These are phyloP conservation scores for Rhinoderma darwinii DNA, from an alignment of 2,113 vertebrate genomes.

Conservation along the genomic window DNA sequence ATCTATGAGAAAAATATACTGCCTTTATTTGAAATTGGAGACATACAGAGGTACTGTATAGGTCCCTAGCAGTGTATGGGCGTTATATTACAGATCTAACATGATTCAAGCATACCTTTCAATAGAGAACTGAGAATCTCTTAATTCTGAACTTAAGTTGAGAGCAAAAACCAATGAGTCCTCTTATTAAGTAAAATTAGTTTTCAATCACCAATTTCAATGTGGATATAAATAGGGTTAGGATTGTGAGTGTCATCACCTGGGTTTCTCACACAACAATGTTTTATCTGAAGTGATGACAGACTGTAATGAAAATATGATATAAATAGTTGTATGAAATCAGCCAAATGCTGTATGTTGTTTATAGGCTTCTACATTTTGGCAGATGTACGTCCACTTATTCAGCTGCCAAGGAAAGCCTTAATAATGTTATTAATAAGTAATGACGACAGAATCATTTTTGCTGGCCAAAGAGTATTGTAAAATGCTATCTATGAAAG, in stretches of 20 bases:
- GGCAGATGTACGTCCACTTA: neutral
- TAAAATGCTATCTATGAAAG: too few species aligned
- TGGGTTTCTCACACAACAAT: neutral
- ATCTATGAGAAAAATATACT: too few species aligned
- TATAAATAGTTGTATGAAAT: conserved; percentile 19
- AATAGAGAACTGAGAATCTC: too few species aligned
- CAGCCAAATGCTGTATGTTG: neutral
- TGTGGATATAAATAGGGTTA: neutral
- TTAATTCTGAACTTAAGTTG: too few species aligned
- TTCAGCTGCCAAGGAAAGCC: neutral
- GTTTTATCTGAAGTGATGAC: conserved; percentile 15
- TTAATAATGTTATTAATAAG: neutral
- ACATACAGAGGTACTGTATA: too few species aligned
- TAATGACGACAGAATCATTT: neutral
- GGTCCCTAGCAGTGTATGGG: too few species aligned
- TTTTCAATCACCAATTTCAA: neutral
- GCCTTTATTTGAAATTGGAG: too few species aligned
- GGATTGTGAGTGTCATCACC: conserved; percentile 1
- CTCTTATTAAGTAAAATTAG: neutral
- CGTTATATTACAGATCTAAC: too few species aligned
- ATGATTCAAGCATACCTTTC: too few species aligned
- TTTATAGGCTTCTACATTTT: neutral
- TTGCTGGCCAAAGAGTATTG: neutral
- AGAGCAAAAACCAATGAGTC: too few species aligned
- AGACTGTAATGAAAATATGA: conserved; percentile 2